These are phyloP conservation scores for Elgonia sp. DNA, from an alignment of 2,888 invertebrate species.

Conservation along the genomic window DNA sequence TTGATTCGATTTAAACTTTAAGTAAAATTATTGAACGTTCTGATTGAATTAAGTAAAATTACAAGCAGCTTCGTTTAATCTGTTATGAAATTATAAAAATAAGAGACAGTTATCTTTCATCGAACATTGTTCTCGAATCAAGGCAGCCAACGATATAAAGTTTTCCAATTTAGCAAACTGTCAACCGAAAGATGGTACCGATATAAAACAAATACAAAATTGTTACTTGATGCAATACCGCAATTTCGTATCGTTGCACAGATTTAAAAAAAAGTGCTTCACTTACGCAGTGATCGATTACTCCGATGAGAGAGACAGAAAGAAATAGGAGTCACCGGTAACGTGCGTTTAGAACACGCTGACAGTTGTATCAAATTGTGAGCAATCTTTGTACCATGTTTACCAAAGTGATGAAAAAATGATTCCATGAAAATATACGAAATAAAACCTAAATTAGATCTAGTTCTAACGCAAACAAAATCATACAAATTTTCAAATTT, in stretches of 20 bases:
- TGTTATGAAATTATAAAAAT: neutral
- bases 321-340: constrained; percentile 10
- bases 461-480: no score
- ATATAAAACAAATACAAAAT: constrained; percentile 60
- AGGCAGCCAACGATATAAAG: constrained; percentile 15
- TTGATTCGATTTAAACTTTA: no score
- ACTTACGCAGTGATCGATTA: constrained; percentile 62
- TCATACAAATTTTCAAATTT: no score
- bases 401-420: constrained; percentile 23
- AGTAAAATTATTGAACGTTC: no score
- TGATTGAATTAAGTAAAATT: no score
- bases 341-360: constrained; percentile 32
- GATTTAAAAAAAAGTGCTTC: constrained; percentile 49
- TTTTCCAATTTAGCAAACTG: constrained; percentile 62
- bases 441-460: neutral
- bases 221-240: constrained; percentile 60
- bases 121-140: constrained; percentile 1
- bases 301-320: constrained; percentile 44
- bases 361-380: constrained; percentile 57
- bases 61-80: no score
- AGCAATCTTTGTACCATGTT: constrained; percentile 50
- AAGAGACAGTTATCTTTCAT: neutral
- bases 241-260: constrained; percentile 44
- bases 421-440: neutral
- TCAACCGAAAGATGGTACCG: constrained; percentile 57